phyloP scores from a whole-genome alignment of 2,113 vertebrate species.

The Syrrhaptes paradoxus region DNA sequence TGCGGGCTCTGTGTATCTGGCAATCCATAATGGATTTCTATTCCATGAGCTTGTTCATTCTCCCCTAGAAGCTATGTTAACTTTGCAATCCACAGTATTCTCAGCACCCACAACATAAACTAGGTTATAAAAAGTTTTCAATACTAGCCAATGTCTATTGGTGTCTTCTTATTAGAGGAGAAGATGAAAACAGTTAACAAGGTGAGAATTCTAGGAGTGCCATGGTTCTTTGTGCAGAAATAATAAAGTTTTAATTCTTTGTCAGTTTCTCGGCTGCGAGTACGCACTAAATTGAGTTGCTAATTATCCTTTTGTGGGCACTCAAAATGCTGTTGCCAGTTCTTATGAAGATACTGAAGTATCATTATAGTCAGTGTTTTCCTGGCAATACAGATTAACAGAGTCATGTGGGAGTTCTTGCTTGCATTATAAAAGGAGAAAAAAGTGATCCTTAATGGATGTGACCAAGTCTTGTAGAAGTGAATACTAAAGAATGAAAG shows the following conservation, averaged over 20 bases:
- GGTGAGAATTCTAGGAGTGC: background rate
- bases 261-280: background rate
- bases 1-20: background rate
- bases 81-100: background rate
- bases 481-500: background rate
- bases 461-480: background rate
- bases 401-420: background rate
- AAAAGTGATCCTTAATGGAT: background rate
- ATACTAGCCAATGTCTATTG: fast-evolving
- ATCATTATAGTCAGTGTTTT: background rate
- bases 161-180: background rate
- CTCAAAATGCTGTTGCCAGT: background rate
- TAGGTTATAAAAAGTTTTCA: background rate
- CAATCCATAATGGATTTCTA: background rate
- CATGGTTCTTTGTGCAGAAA: background rate
- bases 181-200: background rate
- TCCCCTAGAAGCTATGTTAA: background rate
- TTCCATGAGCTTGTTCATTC: background rate
- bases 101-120: background rate
- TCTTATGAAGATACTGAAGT: background rate
- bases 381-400: background rate
- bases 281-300: background rate
- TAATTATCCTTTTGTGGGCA: background rate
- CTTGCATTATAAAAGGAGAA: background rate
- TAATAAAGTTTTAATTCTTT: background rate